Base-by-base conservation (phyloP, 2,888 invertebrate species). In the Andrena dorsata region DNA sequence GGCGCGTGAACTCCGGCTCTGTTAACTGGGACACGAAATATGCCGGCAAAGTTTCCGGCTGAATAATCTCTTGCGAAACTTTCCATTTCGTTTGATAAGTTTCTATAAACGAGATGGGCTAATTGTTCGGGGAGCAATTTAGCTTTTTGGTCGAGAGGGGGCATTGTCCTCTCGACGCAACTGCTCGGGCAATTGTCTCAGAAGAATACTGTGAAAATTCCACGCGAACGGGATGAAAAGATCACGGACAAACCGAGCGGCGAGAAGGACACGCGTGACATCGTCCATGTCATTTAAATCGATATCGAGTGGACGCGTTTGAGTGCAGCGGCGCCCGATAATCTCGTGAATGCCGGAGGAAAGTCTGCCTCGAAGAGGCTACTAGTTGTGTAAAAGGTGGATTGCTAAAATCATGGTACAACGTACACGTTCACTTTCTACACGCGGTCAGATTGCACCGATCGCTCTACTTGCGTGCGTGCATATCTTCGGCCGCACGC, bases 321-420 rank as follows among this genome's bases (percentile, higher is more conserved):
- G 4, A 56, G 10, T 13, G 10, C 20, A 23, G 10, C 23, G 23
- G 23, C 56, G 10, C 23, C 10, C 1, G 10, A 63, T 20, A 7
- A 56, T 68, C 49, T 66, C 30, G 8, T 0, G 4, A 10, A n/a
- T 65, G 30, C 28, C 3, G 20, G 6, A 61, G 23, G 8, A 64
- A 63, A 58, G 41, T 13, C 3, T 32, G 53, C 0, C 10, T 70
- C 20, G 32, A 70, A 58, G 64, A 76, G 58, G 13, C 73, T 73
- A 7, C 61, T 13, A 41, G 68, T 87, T 86, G 49, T 83, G 81
- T 58, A 83, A 87, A 76, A 28, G 2, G 4, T 2, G 26, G 56
- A 74, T 86, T 88, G 81, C 83, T 81, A 87, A 83, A 83, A 81
- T 83, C 16, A 79, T 68, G 53, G 71, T 61, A 23, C 23, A 74